These are phyloP conservation scores for Andrena chrysosceles DNA, from an alignment of 2,888 invertebrate genomes.

Conservation along the genomic window DNA sequence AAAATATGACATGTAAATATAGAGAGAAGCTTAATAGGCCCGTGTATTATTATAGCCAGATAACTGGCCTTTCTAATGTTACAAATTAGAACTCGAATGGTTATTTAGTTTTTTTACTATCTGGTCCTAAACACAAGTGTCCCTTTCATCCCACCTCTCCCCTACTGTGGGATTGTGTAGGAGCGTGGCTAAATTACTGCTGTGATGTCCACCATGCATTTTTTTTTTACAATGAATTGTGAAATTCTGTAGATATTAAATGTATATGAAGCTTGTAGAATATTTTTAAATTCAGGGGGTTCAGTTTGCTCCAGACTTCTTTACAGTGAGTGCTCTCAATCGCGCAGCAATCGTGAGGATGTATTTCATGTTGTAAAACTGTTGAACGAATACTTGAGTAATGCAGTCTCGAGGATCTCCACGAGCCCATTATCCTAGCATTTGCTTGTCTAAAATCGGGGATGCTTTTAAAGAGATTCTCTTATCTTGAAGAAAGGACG, in stretches of 20 bases:
- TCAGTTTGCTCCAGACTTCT: background rate
- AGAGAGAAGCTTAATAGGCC: too few species aligned
- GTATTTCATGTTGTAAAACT: slow-evolving; percentile 2
- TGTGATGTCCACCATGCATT: too few species aligned
- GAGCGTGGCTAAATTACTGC: too few species aligned
- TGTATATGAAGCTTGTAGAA: background rate
- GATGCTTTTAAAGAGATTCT: slow-evolving; percentile 4
- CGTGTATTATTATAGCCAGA: too few species aligned
- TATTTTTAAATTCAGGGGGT: background rate
- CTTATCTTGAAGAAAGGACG: background rate
- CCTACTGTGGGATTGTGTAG: too few species aligned
- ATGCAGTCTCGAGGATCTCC: background rate
- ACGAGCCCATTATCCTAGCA: slow-evolving; percentile 1
- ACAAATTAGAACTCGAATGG: too few species aligned
- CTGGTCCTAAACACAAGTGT: too few species aligned
- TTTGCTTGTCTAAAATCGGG: slow-evolving; percentile 9
- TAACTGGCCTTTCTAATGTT: too few species aligned
- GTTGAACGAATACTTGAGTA: background rate
- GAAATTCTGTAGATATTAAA: background rate
- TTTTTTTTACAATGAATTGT: too few species aligned
- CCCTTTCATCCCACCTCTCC: too few species aligned
- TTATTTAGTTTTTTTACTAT: too few species aligned
- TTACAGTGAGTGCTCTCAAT: slow-evolving; percentile 8
- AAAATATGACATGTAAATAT: too few species aligned
- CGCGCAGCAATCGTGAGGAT: background rate